Base-by-base conservation (phyloP, 1,140 invertebrate genomes). In the Adelges cooleyi region DNA sequence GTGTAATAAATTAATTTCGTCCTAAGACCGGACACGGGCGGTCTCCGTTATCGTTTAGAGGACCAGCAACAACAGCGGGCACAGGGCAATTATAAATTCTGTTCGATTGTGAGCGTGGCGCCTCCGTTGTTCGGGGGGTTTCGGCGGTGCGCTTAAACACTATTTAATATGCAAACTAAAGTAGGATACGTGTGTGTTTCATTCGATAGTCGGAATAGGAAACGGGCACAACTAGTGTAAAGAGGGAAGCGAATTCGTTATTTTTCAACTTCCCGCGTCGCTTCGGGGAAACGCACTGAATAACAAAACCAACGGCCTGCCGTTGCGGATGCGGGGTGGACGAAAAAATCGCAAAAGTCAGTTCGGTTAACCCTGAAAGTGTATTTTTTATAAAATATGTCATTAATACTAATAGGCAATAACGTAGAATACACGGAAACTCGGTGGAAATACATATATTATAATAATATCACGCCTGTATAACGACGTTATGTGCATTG, bases 111-210 rank as follows among this genome's bases (percentile, higher is more conserved):
- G 36, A 23, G n/a, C n/a, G n/a, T n/a, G n/a, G n/a, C n/a, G n/a
- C 53, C 38, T 11, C 53, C 33, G 53, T 44, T 59, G 22, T 59
- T 27, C n/a, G 9, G 38, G n/a, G n/a, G 36, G 29, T 20, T 20
- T n/a, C 53, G 6, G 6, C 36, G 53, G 53, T 36, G n/a, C 27
- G 38, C 23, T 44, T 18, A 27, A 59, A 59, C 52, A 44, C 38
- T 44, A 33, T 62, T 62, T 48, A 62, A 48, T 48, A 48, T 62
- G 42, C 42, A 48, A 62, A 48, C 56, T n/a, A 62, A 48, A 46
- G 27, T 62, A n/a, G n/a, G n/a, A 62, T 62, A 48, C 56, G 42
- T 46, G 42, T 15, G 18, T 48, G 44, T 46, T 20, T 17, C 0
- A 18, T 44, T 10, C 36, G 17, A 9, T 1, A 1, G 15, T 5